Evolutionary conservation across 2,888 invertebrate species (phyloP), one percentile per base, ranked within the genome.

Genomic region (Netelia inedita): DNA sequence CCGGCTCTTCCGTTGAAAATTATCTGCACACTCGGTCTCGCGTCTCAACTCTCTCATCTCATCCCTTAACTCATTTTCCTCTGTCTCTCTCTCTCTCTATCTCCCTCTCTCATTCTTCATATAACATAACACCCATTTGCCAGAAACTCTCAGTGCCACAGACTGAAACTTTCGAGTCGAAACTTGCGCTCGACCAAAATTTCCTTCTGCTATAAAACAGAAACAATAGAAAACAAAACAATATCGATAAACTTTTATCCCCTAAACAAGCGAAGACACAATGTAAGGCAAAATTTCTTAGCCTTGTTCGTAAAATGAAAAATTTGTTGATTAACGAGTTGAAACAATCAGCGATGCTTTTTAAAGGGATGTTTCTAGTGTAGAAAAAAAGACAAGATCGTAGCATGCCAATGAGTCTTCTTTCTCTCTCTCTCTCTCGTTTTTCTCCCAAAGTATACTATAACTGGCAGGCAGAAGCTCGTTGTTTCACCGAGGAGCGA

Each of bases 1-100:
- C 10, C 72, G 55, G 85, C 85, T 84, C 88, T 87, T 86, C 85
- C 87, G 86, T 85, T 85, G 87, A 87, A 89, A 90, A 89, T 90
- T 89, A 90, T 89, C 82, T 79, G 83, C 85, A 83, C 80, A 76
- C 81, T 79, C 83, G 78, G 63, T 16, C 65, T 65, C 28, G 63
- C 19, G 59, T 50, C 19, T 65, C 16, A 28, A n/a, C 81, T 81
- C 80, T 82, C 87, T 86, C 85, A 72, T 87, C 86, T 83, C 68
- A 76, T 79, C 16, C 81, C 65, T 35, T 66, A 78, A 78, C 68
- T 71, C 50, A 5, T 55, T 43, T 59, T 41, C 78, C 61, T 65
- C 57, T 8, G 43, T 68, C 43, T 23, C 72, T 66, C 28, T 50
- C 66, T 50, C 53, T 21, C 28, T 50, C 28, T 41, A 14, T 35